A percentile compares a stretch with the other conserved stretches of the same genome.
phyloP scores from a whole-genome alignment of 2,888 invertebrate genomes.

The Rhagophthalmus giganteus region DNA sequence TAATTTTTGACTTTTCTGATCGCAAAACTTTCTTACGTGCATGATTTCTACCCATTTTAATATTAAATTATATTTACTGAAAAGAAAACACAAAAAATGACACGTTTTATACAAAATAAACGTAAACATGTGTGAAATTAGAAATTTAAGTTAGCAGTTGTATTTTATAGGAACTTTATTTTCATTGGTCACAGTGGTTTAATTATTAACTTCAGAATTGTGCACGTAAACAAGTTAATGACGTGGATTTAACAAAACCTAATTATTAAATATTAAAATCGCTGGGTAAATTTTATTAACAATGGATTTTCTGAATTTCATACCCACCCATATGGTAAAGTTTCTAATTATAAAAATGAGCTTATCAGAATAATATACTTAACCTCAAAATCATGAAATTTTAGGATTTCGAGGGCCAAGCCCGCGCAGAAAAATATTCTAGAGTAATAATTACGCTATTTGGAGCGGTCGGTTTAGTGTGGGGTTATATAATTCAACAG shows the following conservation, averaged over 20 bases:
- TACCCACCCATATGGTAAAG: constrained; percentile 56
- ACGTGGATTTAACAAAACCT: neutral
- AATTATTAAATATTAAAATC: neutral
- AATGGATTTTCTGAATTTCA: constrained; percentile 40
- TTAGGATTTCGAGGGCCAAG: constrained; percentile 89
- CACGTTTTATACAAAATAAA: no score
- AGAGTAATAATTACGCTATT: constrained; percentile 88
- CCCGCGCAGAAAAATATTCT: constrained; percentile 85
- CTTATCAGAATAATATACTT: constrained; percentile 6
- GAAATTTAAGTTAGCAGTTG: no score
- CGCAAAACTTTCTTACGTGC: neutral
- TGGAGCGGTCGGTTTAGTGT: constrained; percentile 86
- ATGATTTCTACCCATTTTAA: neutral
- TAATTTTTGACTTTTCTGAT: constrained; percentile 85
- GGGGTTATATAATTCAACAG: constrained; percentile 93
- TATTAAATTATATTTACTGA: no score
- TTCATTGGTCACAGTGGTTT: no score
- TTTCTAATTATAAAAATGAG: constrained; percentile 1
- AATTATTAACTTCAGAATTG: constrained; percentile 8
- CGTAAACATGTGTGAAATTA: no score
- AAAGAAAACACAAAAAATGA: no score
- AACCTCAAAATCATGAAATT: constrained; percentile 31
- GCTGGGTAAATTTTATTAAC: neutral
- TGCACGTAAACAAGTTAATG: neutral
- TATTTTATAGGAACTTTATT: no score